Evolutionary conservation across 1,140 invertebrate genomes (phyloP), one percentile per base, ranked within the genome.

Genomic region (Caligus rogercresseyi): DNA sequence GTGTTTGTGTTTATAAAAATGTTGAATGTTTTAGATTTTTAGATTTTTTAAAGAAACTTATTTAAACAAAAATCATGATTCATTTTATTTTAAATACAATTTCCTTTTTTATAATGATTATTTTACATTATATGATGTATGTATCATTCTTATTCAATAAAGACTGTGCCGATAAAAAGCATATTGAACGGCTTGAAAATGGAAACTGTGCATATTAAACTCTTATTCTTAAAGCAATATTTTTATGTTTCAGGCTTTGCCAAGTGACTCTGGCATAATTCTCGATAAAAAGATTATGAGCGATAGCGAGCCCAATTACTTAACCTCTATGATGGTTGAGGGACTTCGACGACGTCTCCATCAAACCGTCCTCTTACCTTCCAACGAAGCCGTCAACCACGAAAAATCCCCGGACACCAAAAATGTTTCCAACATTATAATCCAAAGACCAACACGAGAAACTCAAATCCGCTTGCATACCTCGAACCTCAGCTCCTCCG

Each of bases 341-440:
- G 57, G 57, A 15, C 24, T 60, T 14, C 57, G 57, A 25, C 21
- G 57, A n/a, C 23, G 57, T 31, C n/a, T 20, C n/a, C 24, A 56
- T 20, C 16, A 21, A 20, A 56, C 18, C 18, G 24, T 31, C 1
- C 16, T 15, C 25, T 13, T 21, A n/a, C 57, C 57, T 13, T 25
- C 24, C 15, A 18, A 13, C 2, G 24, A 18, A n/a, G 24, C 57
- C 1, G 57, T 23, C 1, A 18, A 14, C 15, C 16, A 60, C n/a
- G 16, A 20, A 21, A n/a, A n/a, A n/a, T 60, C 57, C 7, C n/a
- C 31, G 31, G 31, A 43, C 1, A 60, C 18, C 25, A 43, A 24
- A 24, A n/a, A 24, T 25, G 26, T 25, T 2, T 21, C 23, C 4
- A 60, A 60, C 21, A 3, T 60, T 7, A 16, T 60, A 2, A 31